phyloP scores from a whole-genome alignment of 92 coral and sea anemone species.

The Montipora capitata region DNA sequence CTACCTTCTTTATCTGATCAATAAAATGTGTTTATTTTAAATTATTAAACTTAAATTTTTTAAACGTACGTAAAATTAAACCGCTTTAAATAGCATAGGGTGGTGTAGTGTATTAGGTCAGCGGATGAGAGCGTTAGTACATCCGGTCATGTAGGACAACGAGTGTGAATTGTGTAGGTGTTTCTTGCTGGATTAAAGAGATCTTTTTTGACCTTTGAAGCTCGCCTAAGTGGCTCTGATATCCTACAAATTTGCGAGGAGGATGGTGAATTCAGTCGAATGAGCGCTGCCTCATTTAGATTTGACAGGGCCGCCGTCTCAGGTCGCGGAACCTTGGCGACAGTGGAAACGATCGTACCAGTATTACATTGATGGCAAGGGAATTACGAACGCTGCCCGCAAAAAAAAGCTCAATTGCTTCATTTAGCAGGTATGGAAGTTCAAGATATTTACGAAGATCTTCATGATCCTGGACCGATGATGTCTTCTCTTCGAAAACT shows the following conservation, averaged over 20 bases:
- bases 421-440: constrained; percentile 78
- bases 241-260: constrained; percentile 62
- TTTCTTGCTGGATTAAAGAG: neutral
- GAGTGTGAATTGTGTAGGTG: neutral
- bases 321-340: constrained; percentile 72
- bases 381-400: constrained; percentile 58
- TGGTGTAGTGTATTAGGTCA: neutral
- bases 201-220: neutral
- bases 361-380: constrained; percentile 73
- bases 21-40: too few relatives aligned
- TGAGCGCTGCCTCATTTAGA: constrained; percentile 33
- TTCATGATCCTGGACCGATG: constrained; percentile 69
- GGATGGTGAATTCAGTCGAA: constrained; percentile 52
- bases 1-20: too few relatives aligned
- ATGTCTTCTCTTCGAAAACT: constrained; percentile 73
- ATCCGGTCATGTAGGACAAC: neutral
- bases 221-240: neutral
- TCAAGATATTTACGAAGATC: constrained; percentile 72
- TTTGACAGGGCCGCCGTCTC: constrained; percentile 67
- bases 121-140: neutral
- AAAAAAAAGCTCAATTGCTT: constrained; percentile 59
- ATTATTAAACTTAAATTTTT: too few relatives aligned
- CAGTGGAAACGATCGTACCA: constrained; percentile 75
- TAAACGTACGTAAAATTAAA: too few relatives aligned
- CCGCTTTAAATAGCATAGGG: too few relatives aligned